phyloP scores from a whole-genome alignment of 2,797 vertebrate genomes.

The Poecilia picta region DNA sequence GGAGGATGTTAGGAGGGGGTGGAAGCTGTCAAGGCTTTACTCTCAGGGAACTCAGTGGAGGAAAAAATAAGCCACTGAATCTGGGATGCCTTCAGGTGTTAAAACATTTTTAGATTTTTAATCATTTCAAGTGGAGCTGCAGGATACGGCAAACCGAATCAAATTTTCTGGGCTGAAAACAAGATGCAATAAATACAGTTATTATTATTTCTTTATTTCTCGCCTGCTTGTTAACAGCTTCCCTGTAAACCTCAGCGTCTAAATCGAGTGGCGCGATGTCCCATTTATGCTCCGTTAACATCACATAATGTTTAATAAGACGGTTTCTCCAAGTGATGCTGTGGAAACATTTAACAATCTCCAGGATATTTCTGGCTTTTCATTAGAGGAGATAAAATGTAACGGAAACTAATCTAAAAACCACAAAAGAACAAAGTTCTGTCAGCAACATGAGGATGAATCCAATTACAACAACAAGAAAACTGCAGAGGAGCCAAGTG shows the following conservation, averaged over 20 bases:
- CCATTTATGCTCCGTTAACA: conserved; percentile 48
- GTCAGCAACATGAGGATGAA: conserved; percentile 54
- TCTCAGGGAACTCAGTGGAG: conserved; percentile 76
- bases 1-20: conserved; percentile 68
- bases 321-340: conserved; percentile 39
- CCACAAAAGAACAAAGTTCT: conserved; percentile 54
- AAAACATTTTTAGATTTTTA: conserved; percentile 88
- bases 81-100: conserved; percentile 85
- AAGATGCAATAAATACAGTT: conserved; percentile 64
- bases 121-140: conserved; percentile 83
- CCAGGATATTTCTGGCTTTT: conserved; percentile 38
- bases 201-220: conserved; percentile 34
- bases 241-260: conserved; percentile 38
- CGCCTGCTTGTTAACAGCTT: conserved; percentile 42
- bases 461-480: conserved; percentile 57
- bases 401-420: conserved; percentile 48
- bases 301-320: conserved; percentile 57
- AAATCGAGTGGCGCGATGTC: conserved; percentile 48
- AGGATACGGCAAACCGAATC: conserved; percentile 79
- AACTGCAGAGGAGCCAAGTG: conserved; percentile 45
- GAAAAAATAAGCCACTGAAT: conserved; percentile 81
- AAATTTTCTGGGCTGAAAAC: conserved; percentile 65
- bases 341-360: conserved; percentile 49
- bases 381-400: conserved; percentile 44
- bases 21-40: conserved; percentile 82